Conservation (phyloP, 2,797 vertebrate genomes). For the Sternotherus odoratus region DNA sequence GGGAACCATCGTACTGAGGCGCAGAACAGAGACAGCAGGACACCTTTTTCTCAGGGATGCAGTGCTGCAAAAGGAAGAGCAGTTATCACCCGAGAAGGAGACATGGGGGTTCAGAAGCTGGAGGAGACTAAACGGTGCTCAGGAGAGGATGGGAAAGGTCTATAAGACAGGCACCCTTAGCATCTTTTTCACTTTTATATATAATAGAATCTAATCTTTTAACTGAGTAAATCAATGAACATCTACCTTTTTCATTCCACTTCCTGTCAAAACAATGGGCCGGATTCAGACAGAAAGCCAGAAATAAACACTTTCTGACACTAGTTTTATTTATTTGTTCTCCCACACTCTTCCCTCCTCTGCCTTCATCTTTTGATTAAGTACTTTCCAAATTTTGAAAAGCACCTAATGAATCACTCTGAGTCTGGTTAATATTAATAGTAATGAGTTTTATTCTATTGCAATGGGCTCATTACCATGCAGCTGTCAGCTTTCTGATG, state of each 20-base stretch:
- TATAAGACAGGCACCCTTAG: not conserved
- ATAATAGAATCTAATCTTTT: not conserved
- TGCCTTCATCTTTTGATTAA: constrained; percentile 52
- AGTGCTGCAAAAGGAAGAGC: not conserved
- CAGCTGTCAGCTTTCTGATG: constrained; percentile 45
- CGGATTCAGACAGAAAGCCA: not conserved
- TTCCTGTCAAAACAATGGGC: not conserved
- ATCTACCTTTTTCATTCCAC: not conserved
- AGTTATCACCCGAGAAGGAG: not conserved
- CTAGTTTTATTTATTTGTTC: constrained; percentile 48
- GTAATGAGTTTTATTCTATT: constrained; percentile 40
- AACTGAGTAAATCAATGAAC: not conserved
- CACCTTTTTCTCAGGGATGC: not conserved
- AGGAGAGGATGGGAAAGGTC: not conserved
- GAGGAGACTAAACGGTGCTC: not conserved
- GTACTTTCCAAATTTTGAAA: constrained; percentile 66
- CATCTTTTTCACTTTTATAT: not conserved
- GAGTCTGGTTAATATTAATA: constrained; percentile 65
- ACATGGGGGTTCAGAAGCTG: not conserved
- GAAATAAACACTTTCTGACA: constrained; percentile 28
- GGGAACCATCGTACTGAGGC: not conserved
- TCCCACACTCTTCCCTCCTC: not conserved
- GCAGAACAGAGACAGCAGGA: not conserved
- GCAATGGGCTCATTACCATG: constrained; percentile 39
- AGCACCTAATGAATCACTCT: constrained; percentile 53